Evolutionary conservation across 1,140 invertebrate genomes (phyloP).

Genomic region (Ceratina calcarata): DNA sequence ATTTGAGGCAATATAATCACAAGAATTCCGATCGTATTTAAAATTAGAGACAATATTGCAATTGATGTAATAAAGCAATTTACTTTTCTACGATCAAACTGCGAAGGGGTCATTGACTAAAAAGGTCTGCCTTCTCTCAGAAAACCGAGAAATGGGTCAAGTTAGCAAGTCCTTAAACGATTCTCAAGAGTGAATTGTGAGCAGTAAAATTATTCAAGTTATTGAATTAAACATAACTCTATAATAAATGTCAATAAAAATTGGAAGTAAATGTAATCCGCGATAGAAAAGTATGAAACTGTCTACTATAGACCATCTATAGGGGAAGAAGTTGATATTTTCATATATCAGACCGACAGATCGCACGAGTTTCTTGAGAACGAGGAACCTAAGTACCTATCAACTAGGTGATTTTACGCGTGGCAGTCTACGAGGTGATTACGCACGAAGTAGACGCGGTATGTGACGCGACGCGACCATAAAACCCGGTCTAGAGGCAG

Average conservation of each 20-base stretch:
- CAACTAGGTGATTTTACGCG: background rate
- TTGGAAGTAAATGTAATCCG: no score
- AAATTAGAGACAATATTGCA: no score
- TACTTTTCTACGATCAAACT: background rate
- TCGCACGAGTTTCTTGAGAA: no score
- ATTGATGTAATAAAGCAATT: background rate
- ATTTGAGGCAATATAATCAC: background rate
- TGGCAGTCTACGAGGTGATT: background rate
- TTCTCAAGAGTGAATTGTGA: background rate
- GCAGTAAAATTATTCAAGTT: background rate
- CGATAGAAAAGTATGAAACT: no score
- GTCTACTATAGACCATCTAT: no score
- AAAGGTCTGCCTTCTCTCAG: background rate
- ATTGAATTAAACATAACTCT: background rate
- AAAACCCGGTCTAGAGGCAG: background rate
- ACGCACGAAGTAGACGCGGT: background rate
- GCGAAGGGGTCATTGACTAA: background rate
- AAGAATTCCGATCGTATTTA: no score
- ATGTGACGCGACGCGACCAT: background rate
- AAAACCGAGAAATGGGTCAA: conserved; percentile 1
- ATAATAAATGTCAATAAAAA: no score
- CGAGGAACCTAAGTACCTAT: background rate
- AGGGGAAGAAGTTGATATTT: no score
- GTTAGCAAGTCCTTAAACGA: background rate
- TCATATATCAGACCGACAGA: no score